Base-by-base conservation (phyloP, 2,888 invertebrate species). In the Mellilla xanthometata region DNA sequence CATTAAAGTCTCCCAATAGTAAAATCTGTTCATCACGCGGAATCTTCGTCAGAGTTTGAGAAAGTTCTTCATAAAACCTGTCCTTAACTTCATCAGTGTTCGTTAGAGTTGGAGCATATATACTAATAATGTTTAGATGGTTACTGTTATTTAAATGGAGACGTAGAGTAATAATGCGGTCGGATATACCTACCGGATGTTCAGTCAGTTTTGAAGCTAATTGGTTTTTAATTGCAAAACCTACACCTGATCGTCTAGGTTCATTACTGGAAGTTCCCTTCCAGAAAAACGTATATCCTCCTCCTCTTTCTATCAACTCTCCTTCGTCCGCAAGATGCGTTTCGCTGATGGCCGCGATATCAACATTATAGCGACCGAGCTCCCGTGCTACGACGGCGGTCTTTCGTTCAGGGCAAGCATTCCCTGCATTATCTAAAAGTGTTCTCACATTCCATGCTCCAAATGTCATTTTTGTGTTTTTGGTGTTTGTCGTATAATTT, bases 51-150 rank as follows among this genome's bases (percentile, higher is more conserved):
- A 32, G 30, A 7, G 8, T 19, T 13, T 39, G 35, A 2, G 47
- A 13, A 0, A 62, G n/a, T 13, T 60, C 53, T 4, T 59, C 55
- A 35, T 59, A 56, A 27, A 60, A 59, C 5, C 39, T 30, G 6
- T 46, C 53, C 26, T 60, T 60, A 19, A 19, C 6, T 19, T 19
- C 19, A 19, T 19, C 19, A 4, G 19, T 19, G 3, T 19, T 19
- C 3, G 3, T 6, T 11, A 60, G 1, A 0, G 59, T 64, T 3
- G 61, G 62, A 0, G 60, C 58, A 42, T 63, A 65, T 0, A 58
- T 55, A 33, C 59, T 62, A 11, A 68, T 51, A 12, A 62, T 15
- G 46, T 62, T 61, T 6, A 59, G 29, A 10, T 22, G 54, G 1
- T 60, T 65, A 10, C 47, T 29, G 2, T 50, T 44, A 0, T 45